Percentiles rank a stretch among this genome's conserved stretches.
phyloP scores from a whole-genome alignment of 2,888 invertebrate species.

The Tipula confusa region DNA sequence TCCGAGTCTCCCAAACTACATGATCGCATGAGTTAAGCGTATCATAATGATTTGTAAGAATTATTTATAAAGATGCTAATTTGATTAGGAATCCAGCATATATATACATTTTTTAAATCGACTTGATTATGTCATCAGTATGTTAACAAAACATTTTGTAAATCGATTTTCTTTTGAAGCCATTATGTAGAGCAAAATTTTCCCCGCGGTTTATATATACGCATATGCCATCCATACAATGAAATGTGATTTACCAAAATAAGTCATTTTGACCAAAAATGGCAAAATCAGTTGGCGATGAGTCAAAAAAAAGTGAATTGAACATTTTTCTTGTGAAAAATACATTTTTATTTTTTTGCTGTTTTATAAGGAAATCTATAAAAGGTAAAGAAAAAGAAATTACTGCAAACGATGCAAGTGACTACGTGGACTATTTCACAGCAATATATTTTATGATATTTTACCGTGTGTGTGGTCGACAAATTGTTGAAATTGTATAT shows the following conservation, averaged over 20 bases:
- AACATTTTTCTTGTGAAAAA: not conserved
- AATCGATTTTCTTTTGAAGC: not conserved
- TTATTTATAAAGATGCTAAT: not conserved
- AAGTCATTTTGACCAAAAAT: not conserved
- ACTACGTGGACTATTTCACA: not conserved
- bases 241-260: slow-evolving; percentile 5
- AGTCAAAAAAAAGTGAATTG: not conserved
- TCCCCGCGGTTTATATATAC: too few relatives aligned
- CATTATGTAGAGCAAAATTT: not conserved
- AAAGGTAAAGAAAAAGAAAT: slow-evolving; percentile 5
- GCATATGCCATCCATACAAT: not conserved
- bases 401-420: not conserved
- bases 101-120: not conserved
- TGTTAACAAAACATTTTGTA: not conserved
- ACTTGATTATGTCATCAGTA: not conserved
- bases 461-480: not conserved
- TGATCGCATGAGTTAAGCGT: not conserved
- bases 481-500: not conserved
- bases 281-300: not conserved
- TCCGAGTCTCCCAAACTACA: not conserved
- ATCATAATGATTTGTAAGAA: not conserved
- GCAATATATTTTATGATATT: not conserved
- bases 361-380: not conserved
- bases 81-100: not conserved
- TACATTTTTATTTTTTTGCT: not conserved